Evolutionary conservation across 2,888 invertebrate species (phyloP).

Genomic region (Pediacus dermestoides): DNA sequence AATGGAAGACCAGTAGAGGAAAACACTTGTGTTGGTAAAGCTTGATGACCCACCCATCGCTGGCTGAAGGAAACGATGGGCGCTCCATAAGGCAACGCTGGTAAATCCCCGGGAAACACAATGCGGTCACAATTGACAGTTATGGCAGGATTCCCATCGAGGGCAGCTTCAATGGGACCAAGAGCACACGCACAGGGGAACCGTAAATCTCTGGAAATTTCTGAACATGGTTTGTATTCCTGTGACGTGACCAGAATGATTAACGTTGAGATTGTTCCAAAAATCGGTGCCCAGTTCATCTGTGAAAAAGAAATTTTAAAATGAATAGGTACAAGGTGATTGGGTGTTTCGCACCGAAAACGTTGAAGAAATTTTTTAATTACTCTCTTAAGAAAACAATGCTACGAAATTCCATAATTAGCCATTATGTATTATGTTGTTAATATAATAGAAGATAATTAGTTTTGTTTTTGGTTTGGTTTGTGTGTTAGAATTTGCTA

Average conservation of each 20-base stretch:
- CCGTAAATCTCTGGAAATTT: constrained; percentile 70
- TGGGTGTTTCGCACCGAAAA: too few species aligned
- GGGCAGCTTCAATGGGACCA: constrained; percentile 51
- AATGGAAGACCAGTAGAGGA: constrained; percentile 69
- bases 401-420: too few species aligned
- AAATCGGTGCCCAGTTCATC: constrained; percentile 25
- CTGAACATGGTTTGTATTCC: constrained; percentile 61
- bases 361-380: too few species aligned
- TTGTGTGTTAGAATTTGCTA: too few species aligned
- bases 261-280: constrained; percentile 11
- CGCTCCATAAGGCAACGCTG: constrained; percentile 72
- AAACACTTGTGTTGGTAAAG: constrained; percentile 73
- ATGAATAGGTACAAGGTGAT: too few species aligned
- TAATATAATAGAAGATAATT: too few species aligned
- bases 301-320: constrained; percentile 27
- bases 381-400: too few species aligned
- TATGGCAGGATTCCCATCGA: constrained; percentile 54
- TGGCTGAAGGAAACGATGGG: constrained; percentile 79
- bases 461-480: too few species aligned
- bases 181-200: constrained; percentile 66
- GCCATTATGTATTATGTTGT: too few species aligned
- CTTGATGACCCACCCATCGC: constrained; percentile 75
- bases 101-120: constrained; percentile 75
- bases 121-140: constrained; percentile 80
- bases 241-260: constrained; percentile 18